Evolutionary conservation across 1,140 invertebrate species (phyloP), one percentile per base, ranked within the genome.

Genomic region (Scaptodrosophila lebanonensis): DNA sequence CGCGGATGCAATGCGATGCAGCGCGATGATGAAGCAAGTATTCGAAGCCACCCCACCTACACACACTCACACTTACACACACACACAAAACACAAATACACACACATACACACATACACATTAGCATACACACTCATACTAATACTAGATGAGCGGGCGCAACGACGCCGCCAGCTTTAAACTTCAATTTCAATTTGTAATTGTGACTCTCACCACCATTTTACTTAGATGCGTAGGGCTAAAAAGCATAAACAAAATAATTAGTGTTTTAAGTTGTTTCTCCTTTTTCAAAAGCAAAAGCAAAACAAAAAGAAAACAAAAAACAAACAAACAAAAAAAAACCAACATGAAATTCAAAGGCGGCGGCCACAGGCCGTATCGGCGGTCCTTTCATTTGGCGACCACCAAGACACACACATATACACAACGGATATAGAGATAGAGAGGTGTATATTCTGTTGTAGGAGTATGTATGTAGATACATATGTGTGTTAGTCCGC

Each of bases 1-100:
- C 56, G 59, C 59, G 59, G 49, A 52, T 62, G 59, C 59, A 50
- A 57, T 82, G 75, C 64, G 45, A 56, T 60, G 72, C 69, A 58
- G 54, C 61, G 73, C 73, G 66, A 82, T 73, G 62, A 79, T 75
- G 75, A 82, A 82, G 70, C 76, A 82, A 82, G 75, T 82, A 82
- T 82, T 82, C 76, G 75, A 82, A 82, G 75, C 76, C 75, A 82
- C 75, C 75, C 75, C 75, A 82, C 75, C 75, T 83, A 82, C 75
- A 82, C 75, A 62, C 15, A 43, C 6, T 61, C 54, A 67, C 33
- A 64, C 8, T 52, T 17, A 67, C 20, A 63, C 18, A 49, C 8
- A 52, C 33, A 75, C 25, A 52, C 15, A 47, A 12, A 29, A 72
- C 16, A 71, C 35, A 73, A 13, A 68, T 30, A 67, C 16, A 62